Percentiles rank a stretch among this genome's conserved stretches.
Conservation (phyloP, 2,113 vertebrate genomes). For the Grallaria varia region DNA sequence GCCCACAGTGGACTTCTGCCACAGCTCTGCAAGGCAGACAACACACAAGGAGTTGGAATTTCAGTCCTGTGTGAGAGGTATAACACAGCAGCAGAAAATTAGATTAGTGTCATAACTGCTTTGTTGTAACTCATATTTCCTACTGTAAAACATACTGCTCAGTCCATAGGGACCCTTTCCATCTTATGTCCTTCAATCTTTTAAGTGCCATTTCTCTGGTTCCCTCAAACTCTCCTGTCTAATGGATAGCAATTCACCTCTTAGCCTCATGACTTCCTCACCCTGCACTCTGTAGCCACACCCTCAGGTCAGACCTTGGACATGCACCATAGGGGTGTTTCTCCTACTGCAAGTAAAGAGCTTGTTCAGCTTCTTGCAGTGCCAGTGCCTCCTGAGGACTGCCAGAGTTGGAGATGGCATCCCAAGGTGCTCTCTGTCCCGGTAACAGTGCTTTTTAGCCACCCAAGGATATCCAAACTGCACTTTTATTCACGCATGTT, state of each 20-base stretch:
- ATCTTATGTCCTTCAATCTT: neutral
- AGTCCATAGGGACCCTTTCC: neutral
- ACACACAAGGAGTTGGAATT: neutral
- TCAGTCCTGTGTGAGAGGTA: neutral
- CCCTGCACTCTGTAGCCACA: neutral
- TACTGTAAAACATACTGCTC: neutral
- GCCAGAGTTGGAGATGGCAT: neutral
- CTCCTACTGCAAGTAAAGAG: neutral
- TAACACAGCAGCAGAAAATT: neutral
- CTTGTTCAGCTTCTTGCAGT: rapidly evolving
- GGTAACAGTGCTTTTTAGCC: neutral
- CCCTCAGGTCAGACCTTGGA: neutral
- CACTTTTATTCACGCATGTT: rapidly evolving
- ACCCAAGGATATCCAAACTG: neutral
- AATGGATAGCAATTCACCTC: neutral
- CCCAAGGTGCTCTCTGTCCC: neutral
- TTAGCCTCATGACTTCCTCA: neutral
- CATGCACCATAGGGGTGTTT: neutral
- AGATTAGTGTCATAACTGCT: neutral
- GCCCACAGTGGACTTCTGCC: neutral
- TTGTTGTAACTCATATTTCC: neutral
- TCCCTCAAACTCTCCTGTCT: neutral
- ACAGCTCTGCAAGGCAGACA: neutral
- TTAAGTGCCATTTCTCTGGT: neutral
- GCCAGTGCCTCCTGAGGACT: neutral